Percentiles rank a stretch among this genome's conserved stretches.
phyloP scores from a whole-genome alignment of 2,113 vertebrate species.

The Phalacrocorax aristotelis region DNA sequence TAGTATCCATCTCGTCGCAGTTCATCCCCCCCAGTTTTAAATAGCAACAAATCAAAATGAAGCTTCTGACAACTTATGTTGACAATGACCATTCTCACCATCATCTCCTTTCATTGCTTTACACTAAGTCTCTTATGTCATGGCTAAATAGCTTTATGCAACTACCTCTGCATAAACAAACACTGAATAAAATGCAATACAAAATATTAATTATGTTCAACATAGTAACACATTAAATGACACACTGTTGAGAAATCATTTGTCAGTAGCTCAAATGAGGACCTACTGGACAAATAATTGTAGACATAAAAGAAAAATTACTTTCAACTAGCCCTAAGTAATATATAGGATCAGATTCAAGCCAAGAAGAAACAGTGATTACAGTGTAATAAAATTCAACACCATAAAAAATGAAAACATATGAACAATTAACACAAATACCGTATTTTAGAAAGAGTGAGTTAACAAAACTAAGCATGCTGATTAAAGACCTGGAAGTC shows the following conservation, averaged over 20 bases:
- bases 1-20: not conserved
- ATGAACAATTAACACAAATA: not conserved
- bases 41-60: not conserved
- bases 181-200: not conserved
- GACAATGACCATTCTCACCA: not conserved
- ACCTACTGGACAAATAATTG: not conserved
- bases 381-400: not conserved
- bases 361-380: not conserved
- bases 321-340: not conserved
- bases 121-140: not conserved
- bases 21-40: not conserved
- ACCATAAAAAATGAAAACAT: not conserved
- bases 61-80: not conserved
- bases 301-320: not conserved
- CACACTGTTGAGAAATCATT: not conserved
- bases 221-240: not conserved
- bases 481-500: not conserved
- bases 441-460: not conserved
- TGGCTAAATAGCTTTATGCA: not conserved
- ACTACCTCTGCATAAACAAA: not conserved
- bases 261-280: not conserved
- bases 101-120: not conserved
- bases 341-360: not conserved
- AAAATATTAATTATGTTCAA: not conserved
- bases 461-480: not conserved